These are phyloP conservation scores for Phoxinus phoxinus DNA, from an alignment of 2,113 vertebrate species.

Conservation along the genomic window DNA sequence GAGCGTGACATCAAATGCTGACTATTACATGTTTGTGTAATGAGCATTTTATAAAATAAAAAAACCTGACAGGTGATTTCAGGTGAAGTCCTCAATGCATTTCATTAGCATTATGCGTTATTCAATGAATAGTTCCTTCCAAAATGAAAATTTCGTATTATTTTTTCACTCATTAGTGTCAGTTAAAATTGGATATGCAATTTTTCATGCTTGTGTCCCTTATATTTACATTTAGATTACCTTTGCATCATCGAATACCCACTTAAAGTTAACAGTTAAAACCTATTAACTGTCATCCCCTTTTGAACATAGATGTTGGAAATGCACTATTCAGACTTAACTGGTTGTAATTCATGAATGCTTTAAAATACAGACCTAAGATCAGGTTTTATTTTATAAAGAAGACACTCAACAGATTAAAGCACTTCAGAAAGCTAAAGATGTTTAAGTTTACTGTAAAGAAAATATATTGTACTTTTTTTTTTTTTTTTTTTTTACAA, in stretches of 20 bases:
- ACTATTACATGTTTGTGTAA: constrained; percentile 9
- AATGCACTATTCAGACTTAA: too few species aligned
- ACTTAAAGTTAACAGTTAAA: not conserved
- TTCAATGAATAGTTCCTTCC: not conserved
- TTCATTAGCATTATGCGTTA: not conserved
- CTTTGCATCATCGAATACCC: not conserved
- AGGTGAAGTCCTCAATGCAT: not conserved
- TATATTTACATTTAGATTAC: not conserved
- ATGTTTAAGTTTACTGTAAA: too few species aligned
- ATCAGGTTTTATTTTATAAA: too few species aligned
- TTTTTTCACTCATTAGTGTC: not conserved
- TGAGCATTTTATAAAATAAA: not conserved
- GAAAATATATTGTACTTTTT: too few species aligned
- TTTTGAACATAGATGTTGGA: too few species aligned
- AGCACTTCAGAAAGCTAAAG: too few species aligned
- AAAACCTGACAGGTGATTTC: not conserved
- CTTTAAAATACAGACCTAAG: too few species aligned
- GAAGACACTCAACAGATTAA: too few species aligned
- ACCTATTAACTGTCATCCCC: too few species aligned
- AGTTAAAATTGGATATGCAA: not conserved
- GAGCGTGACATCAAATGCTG: constrained; percentile 17
- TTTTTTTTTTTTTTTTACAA: too few species aligned
- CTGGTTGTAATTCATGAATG: too few species aligned
- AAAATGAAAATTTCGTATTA: not conserved
- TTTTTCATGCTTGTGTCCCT: not conserved